Base-by-base conservation (phyloP, 2,113 vertebrate genomes). In the Mionectes macconnelli region DNA sequence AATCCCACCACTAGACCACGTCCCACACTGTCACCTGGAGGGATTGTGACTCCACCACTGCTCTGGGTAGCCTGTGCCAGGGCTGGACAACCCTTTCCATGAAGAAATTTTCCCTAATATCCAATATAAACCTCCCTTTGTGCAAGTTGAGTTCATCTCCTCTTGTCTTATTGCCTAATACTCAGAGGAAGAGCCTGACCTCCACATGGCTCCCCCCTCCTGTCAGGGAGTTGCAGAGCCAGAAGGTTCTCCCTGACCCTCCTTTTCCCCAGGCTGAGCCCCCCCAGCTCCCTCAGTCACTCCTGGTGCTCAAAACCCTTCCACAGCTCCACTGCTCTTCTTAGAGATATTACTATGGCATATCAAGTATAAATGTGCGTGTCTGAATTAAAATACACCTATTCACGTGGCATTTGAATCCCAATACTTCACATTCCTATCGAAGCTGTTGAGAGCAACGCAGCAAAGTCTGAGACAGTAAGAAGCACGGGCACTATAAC, bases 291-390 rank as follows among this genome's bases (percentile, higher is more conserved):
- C 47, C 11, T 53, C 60, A 44, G 39, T 39, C 4, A 4, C 22
- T 63, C 17, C 59, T 60, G 47, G 9, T 19, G 30, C 25, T 62
- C 63, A 63, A 62, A 35, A 18, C 5, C 25, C 30, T 49, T 63
- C 31, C 22, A n/a, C 55, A 62, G 8, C n/a, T 76, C 63, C 53
- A 25, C 11, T 40, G 16, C 30, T 40, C 55, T 10, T 49, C 55
- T 62, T 33, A 35, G 39, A 77, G 69, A 25, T 25, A 14, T 4
- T 33, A 5, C 13, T 10, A 5, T 37, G 39, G 55, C 53, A 39
- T 25, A 49, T 3, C 33, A 56, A 28, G 16, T 28, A 28, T 3
- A 12, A 44, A 14, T 0, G 0, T 33, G 19, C 35, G 16, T 8
- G 5, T 1, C 0, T 10, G 8, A 11, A 24, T 66, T 62, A 24